Evolutionary conservation across 2,888 invertebrate species (phyloP), one percentile per base, ranked within the genome.

Genomic region (Eurytoma californica): DNA sequence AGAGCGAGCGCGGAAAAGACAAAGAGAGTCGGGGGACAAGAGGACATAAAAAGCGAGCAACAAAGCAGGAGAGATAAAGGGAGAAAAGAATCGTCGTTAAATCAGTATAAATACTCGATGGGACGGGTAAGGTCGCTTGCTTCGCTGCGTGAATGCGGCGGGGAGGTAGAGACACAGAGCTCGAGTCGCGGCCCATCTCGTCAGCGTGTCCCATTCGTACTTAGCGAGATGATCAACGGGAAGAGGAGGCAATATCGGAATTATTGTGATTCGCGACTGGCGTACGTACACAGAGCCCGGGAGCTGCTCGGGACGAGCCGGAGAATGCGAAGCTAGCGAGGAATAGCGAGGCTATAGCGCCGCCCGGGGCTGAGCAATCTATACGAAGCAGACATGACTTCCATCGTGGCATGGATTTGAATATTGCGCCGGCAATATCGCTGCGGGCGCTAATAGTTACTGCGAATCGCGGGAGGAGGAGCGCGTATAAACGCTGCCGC

Each of bases 161-260:
- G 30, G 49, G 49, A 39, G 39, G 18, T 18, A 60, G 70, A 24
- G 47, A 67, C 51, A 47, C n/a, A 16, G 14, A 47, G 47, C 58
- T 28, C 30, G 57, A 55, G 58, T 57, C 60, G 82, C 80, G 82
- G 82, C 81, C 82, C 82, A 83, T 83, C 84, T 83, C 83, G 81
- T 84, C 83, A 83, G 83, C 83, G 72, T 80, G 83, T 86, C 83
- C 82, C 83, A 83, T 77, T 84, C 82, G 83, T 84, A 88, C 88
- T 88, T 89, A 88, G 88, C 84, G 85, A 85, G 87, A 87, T 88
- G 87, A 89, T 89, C 88, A 88, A 85, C 86, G 81, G 81, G 84
- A 87, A 87, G 86, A 85, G 88, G 83, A 87, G 88, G 89, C 88
- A 89, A 89, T 89, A 89, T 89, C 86, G 88, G 86, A 89, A 89